Evolutionary conservation across 2,113 vertebrate genomes (phyloP).

Genomic region (Arothron firmamentum): DNA sequence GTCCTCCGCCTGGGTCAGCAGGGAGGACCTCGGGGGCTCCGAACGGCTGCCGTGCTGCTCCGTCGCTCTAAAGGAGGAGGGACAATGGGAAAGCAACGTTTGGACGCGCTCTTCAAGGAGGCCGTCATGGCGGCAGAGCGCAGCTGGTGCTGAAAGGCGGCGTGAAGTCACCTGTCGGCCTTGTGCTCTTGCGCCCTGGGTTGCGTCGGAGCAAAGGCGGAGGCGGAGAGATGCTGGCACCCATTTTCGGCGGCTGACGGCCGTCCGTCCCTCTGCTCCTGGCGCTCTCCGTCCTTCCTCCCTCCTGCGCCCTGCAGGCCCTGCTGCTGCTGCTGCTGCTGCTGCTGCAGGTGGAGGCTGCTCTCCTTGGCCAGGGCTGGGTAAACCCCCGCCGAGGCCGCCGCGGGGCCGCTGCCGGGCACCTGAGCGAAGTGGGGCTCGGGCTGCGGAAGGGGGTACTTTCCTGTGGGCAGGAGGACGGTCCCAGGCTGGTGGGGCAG

Average conservation of each 20-base stretch:
- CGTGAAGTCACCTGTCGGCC: slow-evolving; percentile 61
- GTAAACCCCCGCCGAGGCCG: slow-evolving; percentile 70
- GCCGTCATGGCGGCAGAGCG: too few relatives aligned
- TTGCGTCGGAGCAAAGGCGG: slow-evolving; percentile 4
- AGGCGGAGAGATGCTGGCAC: slow-evolving; percentile 57
- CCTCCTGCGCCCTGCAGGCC: slow-evolving; percentile 23
- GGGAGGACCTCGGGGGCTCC: slow-evolving; percentile 11
- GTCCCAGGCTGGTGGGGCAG: slow-evolving; percentile 73
- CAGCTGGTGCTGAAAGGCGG: too few relatives aligned
- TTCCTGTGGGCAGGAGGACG: slow-evolving; percentile 79
- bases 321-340: not conserved
- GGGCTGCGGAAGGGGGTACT: slow-evolving; percentile 81
- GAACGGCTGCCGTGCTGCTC: slow-evolving; percentile 55
- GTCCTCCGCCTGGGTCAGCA: too few relatives aligned
- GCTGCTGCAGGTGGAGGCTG: slow-evolving; percentile 34
- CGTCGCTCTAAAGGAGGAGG: slow-evolving; percentile 34
- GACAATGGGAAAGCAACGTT: not conserved
- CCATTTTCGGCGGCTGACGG: slow-evolving; percentile 72
- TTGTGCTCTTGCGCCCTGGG: slow-evolving; percentile 11
- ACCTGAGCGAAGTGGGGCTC: slow-evolving; percentile 87
- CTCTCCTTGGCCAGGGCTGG: slow-evolving; percentile 85
- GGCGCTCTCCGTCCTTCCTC: slow-evolving; percentile 12
- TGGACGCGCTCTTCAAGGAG: too few relatives aligned
- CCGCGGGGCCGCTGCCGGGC: slow-evolving; percentile 64
- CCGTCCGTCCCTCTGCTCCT: slow-evolving; percentile 27